phyloP scores from a whole-genome alignment of 2,888 invertebrate species.

The Leucozona laternaria region DNA sequence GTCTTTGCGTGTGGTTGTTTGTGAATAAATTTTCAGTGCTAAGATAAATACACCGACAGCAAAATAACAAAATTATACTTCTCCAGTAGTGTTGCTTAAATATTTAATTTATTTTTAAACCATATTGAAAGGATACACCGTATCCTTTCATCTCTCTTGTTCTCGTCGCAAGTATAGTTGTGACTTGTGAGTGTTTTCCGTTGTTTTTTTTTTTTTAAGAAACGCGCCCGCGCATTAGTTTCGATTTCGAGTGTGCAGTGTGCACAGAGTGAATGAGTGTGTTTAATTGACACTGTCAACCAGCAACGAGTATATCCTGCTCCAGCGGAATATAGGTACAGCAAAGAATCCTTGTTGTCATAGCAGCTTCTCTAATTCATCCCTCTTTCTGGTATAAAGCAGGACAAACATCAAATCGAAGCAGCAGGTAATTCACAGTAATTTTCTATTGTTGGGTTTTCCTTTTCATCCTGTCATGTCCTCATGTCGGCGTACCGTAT shows the following conservation, averaged over 20 bases:
- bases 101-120: constrained; percentile 60
- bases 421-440: constrained; percentile 69
- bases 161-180: background rate
- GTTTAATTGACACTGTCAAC: constrained; percentile 45
- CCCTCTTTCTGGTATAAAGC: background rate
- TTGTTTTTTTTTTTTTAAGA: background rate
- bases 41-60: background rate
- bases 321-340: constrained; percentile 23
- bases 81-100: constrained; percentile 35
- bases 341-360: constrained; percentile 48
- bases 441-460: constrained; percentile 45
- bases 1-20: background rate
- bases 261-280: constrained; percentile 29
- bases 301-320: constrained; percentile 16
- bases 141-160: constrained; percentile 29
- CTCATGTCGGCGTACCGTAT: background rate
- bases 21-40: constrained; percentile 2
- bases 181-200: background rate
- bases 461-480: background rate
- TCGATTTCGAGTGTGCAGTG: constrained; percentile 8
- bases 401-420: constrained; percentile 40
- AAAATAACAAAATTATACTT: constrained; percentile 24
- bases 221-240: constrained; percentile 58
- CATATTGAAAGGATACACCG: constrained; percentile 68
- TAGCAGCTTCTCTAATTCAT: constrained; percentile 22